Percentiles rank a stretch among this genome's conserved stretches.
Evolutionary conservation across 1,140 invertebrate species (phyloP).

Genomic region (Galendromus occidentalis): DNA sequence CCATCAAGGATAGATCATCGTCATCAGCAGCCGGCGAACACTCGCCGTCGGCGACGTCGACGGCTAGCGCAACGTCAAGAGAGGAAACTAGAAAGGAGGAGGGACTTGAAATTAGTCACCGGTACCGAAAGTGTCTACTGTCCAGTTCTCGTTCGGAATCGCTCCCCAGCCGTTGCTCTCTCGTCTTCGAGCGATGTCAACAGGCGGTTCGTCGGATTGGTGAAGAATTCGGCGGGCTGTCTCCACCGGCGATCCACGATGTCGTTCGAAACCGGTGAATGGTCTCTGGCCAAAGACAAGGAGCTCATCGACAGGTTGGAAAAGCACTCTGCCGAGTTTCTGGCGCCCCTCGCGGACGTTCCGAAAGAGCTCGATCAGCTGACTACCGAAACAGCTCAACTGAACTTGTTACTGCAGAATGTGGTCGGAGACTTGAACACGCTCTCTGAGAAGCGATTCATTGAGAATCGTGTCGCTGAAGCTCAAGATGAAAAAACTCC

Average conservation of each 20-base stretch:
- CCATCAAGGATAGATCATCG: no score
- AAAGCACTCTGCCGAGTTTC: background rate
- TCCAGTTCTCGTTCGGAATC: no score
- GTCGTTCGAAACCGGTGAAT: background rate
- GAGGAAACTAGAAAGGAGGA: no score
- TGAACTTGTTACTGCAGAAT: background rate
- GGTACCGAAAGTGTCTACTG: no score
- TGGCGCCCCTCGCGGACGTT: background rate
- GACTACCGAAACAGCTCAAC: background rate
- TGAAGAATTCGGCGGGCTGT: no score
- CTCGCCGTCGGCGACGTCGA: no score
- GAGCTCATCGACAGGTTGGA: background rate
- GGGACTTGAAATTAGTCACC: no score
- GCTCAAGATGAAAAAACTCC: background rate
- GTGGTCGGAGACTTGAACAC: background rate
- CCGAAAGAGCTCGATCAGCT: background rate
- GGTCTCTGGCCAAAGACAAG: background rate
- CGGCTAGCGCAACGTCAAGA: no score
- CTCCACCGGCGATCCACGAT: background rate
- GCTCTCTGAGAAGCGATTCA: constrained; percentile 1
- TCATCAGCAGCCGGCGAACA: no score
- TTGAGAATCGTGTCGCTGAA: background rate
- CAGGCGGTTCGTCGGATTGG: no score
- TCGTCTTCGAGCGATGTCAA: no score
- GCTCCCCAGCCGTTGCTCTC: no score